A percentile compares a stretch with the other conserved stretches of the same genome.
phyloP scores from a whole-genome alignment of 2,113 vertebrate genomes.

The Hippocampus guttulatus region DNA sequence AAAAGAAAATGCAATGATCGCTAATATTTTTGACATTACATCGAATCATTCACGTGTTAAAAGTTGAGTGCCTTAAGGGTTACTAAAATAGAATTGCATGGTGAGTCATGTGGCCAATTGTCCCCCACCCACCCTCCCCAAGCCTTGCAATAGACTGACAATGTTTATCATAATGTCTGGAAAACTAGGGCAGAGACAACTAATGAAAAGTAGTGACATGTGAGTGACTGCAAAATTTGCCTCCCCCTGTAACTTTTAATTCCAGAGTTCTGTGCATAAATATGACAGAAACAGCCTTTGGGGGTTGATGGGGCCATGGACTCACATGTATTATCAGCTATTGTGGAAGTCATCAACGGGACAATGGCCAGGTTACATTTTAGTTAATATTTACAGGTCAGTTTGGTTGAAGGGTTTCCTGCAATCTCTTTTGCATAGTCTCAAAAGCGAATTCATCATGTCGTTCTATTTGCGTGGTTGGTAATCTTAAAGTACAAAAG shows the following conservation, averaged over 20 bases:
- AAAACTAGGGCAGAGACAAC: not conserved
- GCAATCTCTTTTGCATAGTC: not conserved
- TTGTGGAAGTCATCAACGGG: conserved; percentile 20
- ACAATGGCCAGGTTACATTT: conserved; percentile 24
- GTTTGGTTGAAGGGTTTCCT: conserved; percentile 7
- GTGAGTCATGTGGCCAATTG: not conserved
- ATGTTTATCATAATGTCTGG: not conserved
- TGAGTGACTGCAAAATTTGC: not conserved
- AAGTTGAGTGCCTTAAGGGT: not conserved
- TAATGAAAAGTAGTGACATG: not conserved
- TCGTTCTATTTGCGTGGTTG: not conserved
- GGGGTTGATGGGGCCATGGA: not conserved
- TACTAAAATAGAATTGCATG: not conserved
- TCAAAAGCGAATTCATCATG: not conserved
- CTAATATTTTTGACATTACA: not conserved
- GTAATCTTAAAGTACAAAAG: not conserved
- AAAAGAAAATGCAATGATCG: too few species aligned
- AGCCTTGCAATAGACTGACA: not conserved
- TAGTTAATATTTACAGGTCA: conserved; percentile 2
- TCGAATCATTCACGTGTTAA: not conserved
- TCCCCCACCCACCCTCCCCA: not conserved
- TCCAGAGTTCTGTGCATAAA: not conserved
- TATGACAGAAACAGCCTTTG: not conserved
- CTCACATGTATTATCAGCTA: conserved; percentile 24
- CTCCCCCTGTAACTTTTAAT: too few species aligned